phyloP scores from a whole-genome alignment of 2,888 invertebrate genomes.

The Stictocephala bisonia region DNA sequence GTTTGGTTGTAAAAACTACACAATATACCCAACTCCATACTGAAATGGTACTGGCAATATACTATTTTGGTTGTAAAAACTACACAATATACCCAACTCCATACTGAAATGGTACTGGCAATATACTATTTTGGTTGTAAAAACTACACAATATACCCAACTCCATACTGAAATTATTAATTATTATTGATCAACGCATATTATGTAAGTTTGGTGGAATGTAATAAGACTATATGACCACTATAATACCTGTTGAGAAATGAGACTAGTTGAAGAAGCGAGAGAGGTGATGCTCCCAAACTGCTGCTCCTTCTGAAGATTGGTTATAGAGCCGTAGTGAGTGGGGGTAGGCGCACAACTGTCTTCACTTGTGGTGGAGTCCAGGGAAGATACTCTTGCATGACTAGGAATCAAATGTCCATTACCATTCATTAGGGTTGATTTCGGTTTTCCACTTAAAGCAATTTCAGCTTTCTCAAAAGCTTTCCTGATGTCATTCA shows the following conservation, averaged over 20 bases:
- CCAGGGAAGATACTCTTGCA: slow-evolving; percentile 68
- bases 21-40: too few relatives aligned
- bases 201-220: neutral
- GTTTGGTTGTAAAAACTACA: too few relatives aligned
- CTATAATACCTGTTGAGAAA: slow-evolving; percentile 67
- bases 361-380: slow-evolving; percentile 68
- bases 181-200: neutral
- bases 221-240: neutral
- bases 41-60: too few relatives aligned
- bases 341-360: slow-evolving; percentile 61
- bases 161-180: slow-evolving; percentile 21
- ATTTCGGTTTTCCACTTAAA: slow-evolving; percentile 50
- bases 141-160: too few relatives aligned
- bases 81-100: too few relatives aligned
- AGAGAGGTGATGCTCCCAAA: slow-evolving; percentile 71
- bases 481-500: slow-evolving; percentile 71
- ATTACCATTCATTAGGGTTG: slow-evolving; percentile 45
- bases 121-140: too few relatives aligned
- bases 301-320: slow-evolving; percentile 65
- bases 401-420: slow-evolving; percentile 61
- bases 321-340: slow-evolving; percentile 62
- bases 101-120: too few relatives aligned
- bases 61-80: too few relatives aligned
- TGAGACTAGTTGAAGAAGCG: slow-evolving; percentile 70
- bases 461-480: slow-evolving; percentile 67